Base-by-base conservation (phyloP, 1,140 invertebrate species). In the Mya arenaria region DNA sequence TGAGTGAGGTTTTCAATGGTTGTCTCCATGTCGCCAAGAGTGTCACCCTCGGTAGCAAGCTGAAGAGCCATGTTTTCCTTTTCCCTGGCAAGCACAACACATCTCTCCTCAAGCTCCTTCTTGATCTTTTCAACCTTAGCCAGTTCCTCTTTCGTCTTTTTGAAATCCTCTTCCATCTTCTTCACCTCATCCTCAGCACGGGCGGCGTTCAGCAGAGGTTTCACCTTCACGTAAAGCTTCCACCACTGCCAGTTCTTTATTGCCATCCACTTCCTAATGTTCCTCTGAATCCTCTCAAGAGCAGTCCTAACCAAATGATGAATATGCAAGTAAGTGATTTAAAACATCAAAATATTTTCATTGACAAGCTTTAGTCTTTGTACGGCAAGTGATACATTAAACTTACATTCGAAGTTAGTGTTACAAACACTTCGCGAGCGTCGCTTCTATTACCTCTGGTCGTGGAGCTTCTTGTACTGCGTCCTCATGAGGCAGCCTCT, bases 201-300 rank as follows among this genome's bases (percentile, higher is more conserved):
- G 91, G 96, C 97, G 94, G 98, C 97, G 95, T 98, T 99, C 95
- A 99, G 97, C 90, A 99, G 95, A 92, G 98, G 98, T 95, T 98
- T 99, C 95, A 99, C 97, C 80, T 93, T 98, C 94, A 97, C 96
- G 97, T 98, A 99, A 95, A 99, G 93, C 94, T 98, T 98, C 97
- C 97, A 99, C 99, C 99, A 99, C 90, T 97, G 95, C 99, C 99
- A 99, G 94, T 97, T 99, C 92, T 98, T 97, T 86, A 99, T 95
- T 92, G 97, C 96, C 93, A 99, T 95, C 95, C 99, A 99, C 93
- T 97, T 98, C 93, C 98, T 97, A 94, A 99, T 96, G 94, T 99
- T 99, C 91, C 98, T 96, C 94, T 99, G 99, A 91, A 99, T 97
- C 89, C 99, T 96, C 94, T 98, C 96, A 89, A 99, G 95, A 88